phyloP scores from a whole-genome alignment of 1,140 invertebrate genomes.

The Zaprionus gabonicus region DNA sequence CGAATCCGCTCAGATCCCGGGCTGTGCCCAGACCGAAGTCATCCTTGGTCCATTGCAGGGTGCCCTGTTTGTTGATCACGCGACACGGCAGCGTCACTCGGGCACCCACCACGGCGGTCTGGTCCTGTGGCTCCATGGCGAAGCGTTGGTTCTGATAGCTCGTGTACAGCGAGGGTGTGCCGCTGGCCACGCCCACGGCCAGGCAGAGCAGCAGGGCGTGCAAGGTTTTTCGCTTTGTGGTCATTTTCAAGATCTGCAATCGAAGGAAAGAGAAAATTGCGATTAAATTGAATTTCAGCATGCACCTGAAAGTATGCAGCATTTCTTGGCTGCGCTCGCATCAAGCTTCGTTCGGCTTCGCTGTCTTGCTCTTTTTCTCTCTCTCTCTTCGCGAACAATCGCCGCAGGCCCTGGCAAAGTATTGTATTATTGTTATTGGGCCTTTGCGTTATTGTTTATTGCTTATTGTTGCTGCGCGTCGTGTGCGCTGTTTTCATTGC shows the following conservation, averaged over 20 bases:
- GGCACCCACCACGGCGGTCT: slow-evolving; percentile 89
- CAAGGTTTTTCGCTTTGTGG: slow-evolving; percentile 31
- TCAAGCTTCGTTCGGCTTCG: slow-evolving; percentile 26
- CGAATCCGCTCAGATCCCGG: slow-evolving; percentile 90
- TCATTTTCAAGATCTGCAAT: slow-evolving; percentile 26
- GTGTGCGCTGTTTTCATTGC: slow-evolving; percentile 36
- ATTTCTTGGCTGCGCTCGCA: neutral
- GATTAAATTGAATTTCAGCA: neutral
- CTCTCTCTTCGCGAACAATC: slow-evolving; percentile 39
- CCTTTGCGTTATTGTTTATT: slow-evolving; percentile 65
- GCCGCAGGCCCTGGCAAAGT: slow-evolving; percentile 58
- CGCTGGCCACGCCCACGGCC: neutral
- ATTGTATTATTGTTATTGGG: neutral
- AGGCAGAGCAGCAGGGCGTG: slow-evolving; percentile 29
- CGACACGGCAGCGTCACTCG: slow-evolving; percentile 90
- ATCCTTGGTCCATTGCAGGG: slow-evolving; percentile 93
- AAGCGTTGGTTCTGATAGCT: slow-evolving; percentile 88
- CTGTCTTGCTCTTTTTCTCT: neutral
- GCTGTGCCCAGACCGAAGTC: slow-evolving; percentile 92
- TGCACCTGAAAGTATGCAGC: slow-evolving; percentile 34
- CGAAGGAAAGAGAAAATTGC: neutral
- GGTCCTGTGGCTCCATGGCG: slow-evolving; percentile 93
- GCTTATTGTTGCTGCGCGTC: slow-evolving; percentile 48
- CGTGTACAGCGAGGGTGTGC: slow-evolving; percentile 56
- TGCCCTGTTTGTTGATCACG: slow-evolving; percentile 90